These are phyloP conservation scores for Ovibos moschatus DNA, from an alignment of 2,113 vertebrate species.

Conservation along the genomic window DNA sequence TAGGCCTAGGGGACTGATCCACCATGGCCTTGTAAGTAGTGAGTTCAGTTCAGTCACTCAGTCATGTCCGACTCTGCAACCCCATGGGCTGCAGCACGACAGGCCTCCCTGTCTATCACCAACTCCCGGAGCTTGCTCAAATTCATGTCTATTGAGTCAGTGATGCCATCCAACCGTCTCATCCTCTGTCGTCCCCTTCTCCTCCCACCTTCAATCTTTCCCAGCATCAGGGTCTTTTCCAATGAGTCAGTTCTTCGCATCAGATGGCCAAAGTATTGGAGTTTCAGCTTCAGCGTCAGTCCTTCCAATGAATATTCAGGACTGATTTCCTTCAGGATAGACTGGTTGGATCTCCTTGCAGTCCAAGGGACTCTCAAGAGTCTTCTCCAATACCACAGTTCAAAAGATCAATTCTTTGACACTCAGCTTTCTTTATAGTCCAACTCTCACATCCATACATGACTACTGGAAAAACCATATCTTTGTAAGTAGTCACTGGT, in stretches of 20 bases:
- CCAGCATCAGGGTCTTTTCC: neutral
- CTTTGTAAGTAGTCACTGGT: neutral
- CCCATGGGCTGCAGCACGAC: neutral
- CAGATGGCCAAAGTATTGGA: neutral
- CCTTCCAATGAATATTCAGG: neutral
- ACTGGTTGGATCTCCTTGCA: neutral
- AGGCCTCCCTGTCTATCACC: neutral
- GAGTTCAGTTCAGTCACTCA: neutral
- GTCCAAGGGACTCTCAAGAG: neutral
- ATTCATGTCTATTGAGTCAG: neutral
- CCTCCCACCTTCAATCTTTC: neutral
- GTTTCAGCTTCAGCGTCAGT: neutral
- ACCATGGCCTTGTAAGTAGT: neutral
- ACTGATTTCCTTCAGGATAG: neutral
- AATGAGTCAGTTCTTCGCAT: rapidly evolving
- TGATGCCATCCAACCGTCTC: neutral
- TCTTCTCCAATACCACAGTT: neutral
- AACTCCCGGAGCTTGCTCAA: neutral
- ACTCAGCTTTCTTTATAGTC: neutral
- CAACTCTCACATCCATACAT: neutral
- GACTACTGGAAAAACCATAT: neutral
- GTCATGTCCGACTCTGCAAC: neutral
- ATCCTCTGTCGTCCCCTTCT: neutral
- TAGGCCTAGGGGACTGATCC: neutral
- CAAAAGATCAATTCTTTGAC: neutral